Base-by-base conservation (phyloP, 1,140 invertebrate genomes). In the Gonioctena quinquepunctata region DNA sequence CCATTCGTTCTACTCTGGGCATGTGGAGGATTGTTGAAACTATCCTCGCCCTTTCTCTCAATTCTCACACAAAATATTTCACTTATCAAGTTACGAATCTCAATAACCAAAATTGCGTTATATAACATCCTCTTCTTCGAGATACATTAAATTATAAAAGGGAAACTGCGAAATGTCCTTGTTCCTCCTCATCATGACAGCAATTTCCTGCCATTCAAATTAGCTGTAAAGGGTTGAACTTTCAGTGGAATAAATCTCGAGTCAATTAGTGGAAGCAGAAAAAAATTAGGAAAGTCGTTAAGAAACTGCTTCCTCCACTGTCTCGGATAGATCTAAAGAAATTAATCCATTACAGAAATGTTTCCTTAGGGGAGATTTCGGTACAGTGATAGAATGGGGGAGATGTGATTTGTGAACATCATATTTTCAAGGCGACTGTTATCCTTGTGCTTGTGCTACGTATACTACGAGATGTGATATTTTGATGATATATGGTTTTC, bases 91-190 rank as follows among this genome's bases (percentile, higher is more conserved):
- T n/a, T n/a, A n/a, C n/a, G 16, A 42, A 42, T 42, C 22, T 56
- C 52, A 56, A 56, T 56, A 56, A 56, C 18, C 22, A 23, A 13
- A 56, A 56, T 56, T 22, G 52, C 52, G 52, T 56, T 23, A 56
- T 56, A 56, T 21, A 19, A 19, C 52, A 56, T 21, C 52, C 19
- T 19, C 52, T 19, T n/a, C 13, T 19, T 23, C 19, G 8, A 56
- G 52, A 56, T 19, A 19, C 21, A 19, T 56, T 56, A 56, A 56
- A 56, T 56, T 56, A 56, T 18, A 11, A 19, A 56, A 8, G 52
- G 22, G 52, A 56, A 23, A 8, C 52, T n/a, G 18, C 3, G 19
- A 19, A 21, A 21, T 23, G 0, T 8, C 33, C 11, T 42, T 42
- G 33, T 42, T 54, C 50, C 11, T 16, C 50, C 11, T 54, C 11